Base-by-base conservation (phyloP, 2,888 invertebrate genomes). In the Lasioglossum calceatum region DNA sequence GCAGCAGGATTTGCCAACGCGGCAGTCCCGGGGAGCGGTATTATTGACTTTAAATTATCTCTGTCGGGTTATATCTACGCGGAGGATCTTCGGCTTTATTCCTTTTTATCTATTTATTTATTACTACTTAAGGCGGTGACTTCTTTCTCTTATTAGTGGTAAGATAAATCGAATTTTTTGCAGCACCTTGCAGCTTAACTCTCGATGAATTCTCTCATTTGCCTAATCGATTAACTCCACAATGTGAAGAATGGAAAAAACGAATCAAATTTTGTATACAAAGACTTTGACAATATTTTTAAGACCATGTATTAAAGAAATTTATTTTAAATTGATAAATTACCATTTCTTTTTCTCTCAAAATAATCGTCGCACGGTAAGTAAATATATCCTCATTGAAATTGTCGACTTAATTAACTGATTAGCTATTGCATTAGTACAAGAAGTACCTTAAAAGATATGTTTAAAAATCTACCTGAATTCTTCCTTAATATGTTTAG, bases 41-140 rank as follows among this genome's bases (percentile, higher is more conserved):
- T 72, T 72, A 44, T 72, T 47, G 44, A 47, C 72, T 12, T 27
- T 12, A 47, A 72, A 72, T 72, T 72, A 72, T 47, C 47, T 32
- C 19, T 8, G 39, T 8, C 16, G 67, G 23, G 39, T 39, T 19
- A 19, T 10, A 8, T 27, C 8, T 16, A 4, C n/a, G 58, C n/a
- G 58, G 3, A 58, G n/a, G n/a, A n/a, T n/a, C 58, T n/a, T 58
- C 61, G n/a, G 4, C 1, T 14, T n/a, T 27, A 12, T 61, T 27
- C 23, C n/a, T 23, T 61, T 27, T 61, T 14, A 12, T n/a, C 61
- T 61, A 27, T 61, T 61, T 54, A 54, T 54, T 54, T 54, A 54
- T 54, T 54, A 23, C 54, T 54, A 23, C 16, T 50, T 19, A 50
- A 19, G 50, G 19, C 50, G 19, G 0, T 2, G 0, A 23, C 8